phyloP scores from a whole-genome alignment of 1,140 invertebrate genomes.

The Heliothis subflexa region DNA sequence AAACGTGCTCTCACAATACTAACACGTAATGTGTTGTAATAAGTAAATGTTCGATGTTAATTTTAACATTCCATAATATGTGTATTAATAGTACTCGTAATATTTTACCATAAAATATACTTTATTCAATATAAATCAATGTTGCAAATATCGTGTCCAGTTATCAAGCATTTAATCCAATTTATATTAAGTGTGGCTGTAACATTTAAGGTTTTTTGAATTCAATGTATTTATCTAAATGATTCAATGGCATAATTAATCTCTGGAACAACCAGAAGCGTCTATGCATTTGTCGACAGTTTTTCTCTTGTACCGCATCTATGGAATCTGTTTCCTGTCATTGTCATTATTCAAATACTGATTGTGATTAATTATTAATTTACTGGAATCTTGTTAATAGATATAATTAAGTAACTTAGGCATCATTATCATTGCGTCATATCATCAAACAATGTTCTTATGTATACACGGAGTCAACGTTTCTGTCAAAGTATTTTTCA shows the following conservation, averaged over 20 bases:
- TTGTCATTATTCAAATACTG: not conserved
- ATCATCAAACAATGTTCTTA: slow-evolving; percentile 53
- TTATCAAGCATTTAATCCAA: slow-evolving; percentile 2
- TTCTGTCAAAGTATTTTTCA: slow-evolving; percentile 50
- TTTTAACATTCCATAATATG: slow-evolving; percentile 20
- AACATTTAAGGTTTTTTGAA: slow-evolving; percentile 16
- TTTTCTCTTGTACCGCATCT: not conserved
- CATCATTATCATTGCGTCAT: slow-evolving; percentile 54
- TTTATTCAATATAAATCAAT: slow-evolving; percentile 1
- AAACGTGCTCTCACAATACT: not conserved
- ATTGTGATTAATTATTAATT: not conserved
- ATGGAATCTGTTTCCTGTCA: slow-evolving; percentile 10
- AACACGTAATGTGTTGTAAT: slow-evolving; percentile 16
- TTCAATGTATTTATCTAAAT: slow-evolving; percentile 1
- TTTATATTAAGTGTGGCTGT: slow-evolving; percentile 19
- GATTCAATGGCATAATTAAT: not conserved
- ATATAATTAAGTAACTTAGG: slow-evolving; percentile 2
- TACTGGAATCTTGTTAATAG: not conserved
- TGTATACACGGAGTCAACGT: slow-evolving; percentile 21
- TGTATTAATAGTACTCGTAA: slow-evolving; percentile 18
- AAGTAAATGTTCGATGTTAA: slow-evolving; percentile 39
- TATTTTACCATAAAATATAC: not conserved
- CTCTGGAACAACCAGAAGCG: not conserved
- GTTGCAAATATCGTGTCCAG: not conserved
- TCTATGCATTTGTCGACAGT: not conserved